A percentile compares a stretch with the other conserved stretches of the same genome.
phyloP scores from a whole-genome alignment of 2,113 vertebrate genomes.

The Panthera tigris region DNA sequence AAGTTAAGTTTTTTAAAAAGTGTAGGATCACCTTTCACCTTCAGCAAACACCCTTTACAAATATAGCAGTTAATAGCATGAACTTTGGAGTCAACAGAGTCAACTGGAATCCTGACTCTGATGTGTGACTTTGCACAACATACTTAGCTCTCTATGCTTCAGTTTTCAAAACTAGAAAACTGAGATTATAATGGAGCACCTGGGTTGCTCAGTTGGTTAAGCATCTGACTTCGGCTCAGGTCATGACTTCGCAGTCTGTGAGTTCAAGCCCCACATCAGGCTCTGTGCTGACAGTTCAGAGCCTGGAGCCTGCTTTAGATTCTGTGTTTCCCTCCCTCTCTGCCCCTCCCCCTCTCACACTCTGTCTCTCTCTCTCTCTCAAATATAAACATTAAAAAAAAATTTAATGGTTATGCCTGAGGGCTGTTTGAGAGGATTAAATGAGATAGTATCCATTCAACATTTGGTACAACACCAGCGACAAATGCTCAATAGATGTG shows the following conservation, averaged over 20 bases:
- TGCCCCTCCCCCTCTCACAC: no score
- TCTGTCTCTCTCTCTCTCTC: no score
- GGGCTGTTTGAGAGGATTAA: not conserved
- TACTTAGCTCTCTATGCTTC: not conserved
- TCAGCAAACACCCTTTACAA: not conserved
- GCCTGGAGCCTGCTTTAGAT: no score
- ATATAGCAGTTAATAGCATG: not conserved
- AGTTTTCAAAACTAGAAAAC: not conserved
- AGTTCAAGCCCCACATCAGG: no score
- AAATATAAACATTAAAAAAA: no score
- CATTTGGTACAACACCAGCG: not conserved
- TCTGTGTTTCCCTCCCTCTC: no score
- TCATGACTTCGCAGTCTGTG: no score
- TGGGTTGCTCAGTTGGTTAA: no score
- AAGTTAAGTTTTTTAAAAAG: not conserved
- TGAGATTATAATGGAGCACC: not conserved
- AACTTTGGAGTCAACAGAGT: not conserved
- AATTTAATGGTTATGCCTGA: not conserved
- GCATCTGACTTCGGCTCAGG: no score
- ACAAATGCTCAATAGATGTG: not conserved
- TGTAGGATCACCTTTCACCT: not conserved
- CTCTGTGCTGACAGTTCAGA: no score
- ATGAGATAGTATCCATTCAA: not conserved
- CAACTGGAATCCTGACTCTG: not conserved
- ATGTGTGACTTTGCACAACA: not conserved